A percentile compares a stretch with the other conserved stretches of the same genome.
phyloP scores from a whole-genome alignment of 1,140 invertebrate genomes.

The Chironomus striatipennis region DNA sequence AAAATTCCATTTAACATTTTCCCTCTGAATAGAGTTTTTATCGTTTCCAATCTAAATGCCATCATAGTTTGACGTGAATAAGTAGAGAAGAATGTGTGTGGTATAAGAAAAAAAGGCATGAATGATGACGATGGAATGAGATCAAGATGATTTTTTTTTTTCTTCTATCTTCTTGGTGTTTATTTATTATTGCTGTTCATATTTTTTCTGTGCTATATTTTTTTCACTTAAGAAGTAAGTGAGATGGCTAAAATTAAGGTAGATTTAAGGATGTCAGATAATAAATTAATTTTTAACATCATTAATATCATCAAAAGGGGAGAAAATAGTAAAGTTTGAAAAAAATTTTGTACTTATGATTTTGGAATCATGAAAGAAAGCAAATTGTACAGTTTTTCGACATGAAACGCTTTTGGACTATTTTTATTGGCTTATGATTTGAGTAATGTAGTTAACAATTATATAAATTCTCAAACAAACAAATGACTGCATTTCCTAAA shows the following conservation, averaged over 20 bases:
- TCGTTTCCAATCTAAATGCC: constrained; percentile 18
- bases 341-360: background rate
- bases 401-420: background rate
- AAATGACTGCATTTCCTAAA: no score
- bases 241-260: background rate
- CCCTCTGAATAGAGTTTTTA: constrained; percentile 9
- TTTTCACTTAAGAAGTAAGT: background rate
- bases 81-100: background rate
- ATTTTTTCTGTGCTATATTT: background rate
- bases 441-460: no score
- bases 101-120: no score
- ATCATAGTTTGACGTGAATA: background rate
- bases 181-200: no score
- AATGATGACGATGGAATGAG: no score
- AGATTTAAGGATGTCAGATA: background rate
- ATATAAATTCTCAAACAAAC: no score
- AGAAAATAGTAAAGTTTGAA: background rate
- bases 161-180: background rate
- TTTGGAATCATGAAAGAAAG: no score
- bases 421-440: background rate
- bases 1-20: constrained; percentile 21
- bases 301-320: background rate
- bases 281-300: background rate
- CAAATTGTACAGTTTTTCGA: background rate
- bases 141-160: background rate